Percentiles rank a stretch among this genome's conserved stretches.
Evolutionary conservation across 2,797 vertebrate genomes (phyloP).

Genomic region (Harpagifer antarcticus): DNA sequence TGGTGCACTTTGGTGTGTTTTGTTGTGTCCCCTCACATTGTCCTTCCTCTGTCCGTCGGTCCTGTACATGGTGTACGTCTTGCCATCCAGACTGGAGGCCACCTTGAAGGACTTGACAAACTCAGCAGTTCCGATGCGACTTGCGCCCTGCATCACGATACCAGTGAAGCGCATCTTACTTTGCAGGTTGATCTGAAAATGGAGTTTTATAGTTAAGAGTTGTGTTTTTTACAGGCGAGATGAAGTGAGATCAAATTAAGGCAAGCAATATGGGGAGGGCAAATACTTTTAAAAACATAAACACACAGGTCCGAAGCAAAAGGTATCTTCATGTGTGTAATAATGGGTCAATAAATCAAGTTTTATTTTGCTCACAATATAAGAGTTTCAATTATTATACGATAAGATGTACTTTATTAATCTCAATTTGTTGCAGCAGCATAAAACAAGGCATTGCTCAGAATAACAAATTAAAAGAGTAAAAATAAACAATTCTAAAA

Average conservation of each 20-base stretch:
- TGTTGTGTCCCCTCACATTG: slow-evolving; percentile 73
- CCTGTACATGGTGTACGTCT: slow-evolving; percentile 82
- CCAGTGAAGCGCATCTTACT: slow-evolving; percentile 92
- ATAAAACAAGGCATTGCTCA: too few relatives aligned
- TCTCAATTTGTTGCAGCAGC: too few relatives aligned
- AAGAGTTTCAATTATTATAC: too few relatives aligned
- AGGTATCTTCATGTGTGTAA: neutral
- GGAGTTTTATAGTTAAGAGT: neutral
- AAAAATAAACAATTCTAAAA: too few relatives aligned
- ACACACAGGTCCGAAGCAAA: neutral
- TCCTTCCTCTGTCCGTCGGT: slow-evolving; percentile 74
- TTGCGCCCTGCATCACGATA: slow-evolving; percentile 92
- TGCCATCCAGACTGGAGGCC: slow-evolving; percentile 90
- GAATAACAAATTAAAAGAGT: too few relatives aligned
- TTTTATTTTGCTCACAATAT: too few relatives aligned
- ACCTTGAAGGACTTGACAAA: slow-evolving; percentile 93
- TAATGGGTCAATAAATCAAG: neutral
- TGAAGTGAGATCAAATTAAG: neutral
- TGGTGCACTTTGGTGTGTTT: neutral
- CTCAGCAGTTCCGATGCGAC: slow-evolving; percentile 88
- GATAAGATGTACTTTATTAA: neutral
- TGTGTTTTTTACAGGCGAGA: neutral
- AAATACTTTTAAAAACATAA: neutral
- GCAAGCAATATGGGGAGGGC: neutral
- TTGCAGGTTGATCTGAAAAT: slow-evolving; percentile 89